These are phyloP conservation scores for Crypturellus tataupa DNA, from an alignment of 2,797 vertebrate species.

Conservation along the genomic window DNA sequence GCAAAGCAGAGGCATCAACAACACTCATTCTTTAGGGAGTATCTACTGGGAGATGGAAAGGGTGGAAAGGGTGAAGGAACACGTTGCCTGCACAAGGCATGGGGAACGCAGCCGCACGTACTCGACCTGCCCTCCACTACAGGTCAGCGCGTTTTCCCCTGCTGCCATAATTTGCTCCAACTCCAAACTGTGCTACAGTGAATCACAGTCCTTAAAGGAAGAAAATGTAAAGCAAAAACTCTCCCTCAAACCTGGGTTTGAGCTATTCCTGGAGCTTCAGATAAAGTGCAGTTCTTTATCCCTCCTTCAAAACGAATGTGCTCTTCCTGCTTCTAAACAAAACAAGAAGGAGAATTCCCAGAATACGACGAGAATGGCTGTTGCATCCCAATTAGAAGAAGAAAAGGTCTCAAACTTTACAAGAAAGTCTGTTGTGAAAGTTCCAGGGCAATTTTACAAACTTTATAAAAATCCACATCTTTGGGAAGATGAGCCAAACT, in stretches of 20 bases:
- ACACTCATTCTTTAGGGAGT: background rate
- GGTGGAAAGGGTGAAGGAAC: background rate
- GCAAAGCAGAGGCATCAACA: fast-evolving
- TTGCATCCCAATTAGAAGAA: background rate
- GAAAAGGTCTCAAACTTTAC: constrained; percentile 45
- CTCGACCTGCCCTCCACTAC: background rate
- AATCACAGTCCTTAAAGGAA: background rate
- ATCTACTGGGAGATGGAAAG: background rate
- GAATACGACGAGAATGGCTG: background rate
- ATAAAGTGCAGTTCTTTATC: background rate
- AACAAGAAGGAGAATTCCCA: constrained; percentile 39
- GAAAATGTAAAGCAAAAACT: background rate
- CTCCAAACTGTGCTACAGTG: background rate
- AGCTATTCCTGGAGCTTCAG: background rate
- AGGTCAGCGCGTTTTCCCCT: background rate
- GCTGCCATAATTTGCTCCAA: background rate
- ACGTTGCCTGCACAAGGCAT: background rate
- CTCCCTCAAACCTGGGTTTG: background rate
- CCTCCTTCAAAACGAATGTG: background rate
- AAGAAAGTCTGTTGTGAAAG: constrained; percentile 30
- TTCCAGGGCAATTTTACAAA: constrained; percentile 21
- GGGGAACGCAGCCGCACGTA: background rate
- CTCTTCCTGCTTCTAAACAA: constrained; percentile 51
- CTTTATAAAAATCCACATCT: background rate
- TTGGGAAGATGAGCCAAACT: constrained; percentile 21